Evolutionary conservation across 2,888 invertebrate species (phyloP).

Genomic region (Epistrophe eligans): DNA sequence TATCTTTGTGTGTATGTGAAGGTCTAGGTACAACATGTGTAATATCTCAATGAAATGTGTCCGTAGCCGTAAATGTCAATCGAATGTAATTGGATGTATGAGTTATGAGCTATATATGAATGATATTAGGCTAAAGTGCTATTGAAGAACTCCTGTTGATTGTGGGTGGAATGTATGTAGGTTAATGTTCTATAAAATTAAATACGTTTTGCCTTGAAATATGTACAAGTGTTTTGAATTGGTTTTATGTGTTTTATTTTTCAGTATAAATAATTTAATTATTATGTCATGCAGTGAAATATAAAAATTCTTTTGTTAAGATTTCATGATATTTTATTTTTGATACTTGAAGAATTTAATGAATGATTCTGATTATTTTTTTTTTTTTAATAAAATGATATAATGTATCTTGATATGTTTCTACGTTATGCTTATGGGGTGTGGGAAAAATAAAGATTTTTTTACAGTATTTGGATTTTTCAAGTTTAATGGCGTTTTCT

Average conservation of each 20-base stretch:
- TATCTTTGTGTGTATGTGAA: not conserved
- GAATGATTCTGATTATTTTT: not conserved
- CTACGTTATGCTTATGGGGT: too few species aligned
- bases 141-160: constrained; percentile 69
- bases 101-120: constrained; percentile 62
- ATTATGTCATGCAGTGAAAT: not conserved
- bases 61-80: constrained; percentile 73
- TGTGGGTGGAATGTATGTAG: constrained; percentile 64
- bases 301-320: not conserved
- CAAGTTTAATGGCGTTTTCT: too few species aligned
- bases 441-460: too few species aligned
- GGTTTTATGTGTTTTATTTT: constrained; percentile 27
- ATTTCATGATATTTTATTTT: not conserved
- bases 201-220: constrained; percentile 57
- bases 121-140: constrained; percentile 58
- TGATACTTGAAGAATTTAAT: not conserved
- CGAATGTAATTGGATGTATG: constrained; percentile 75
- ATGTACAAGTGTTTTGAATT: constrained; percentile 46
- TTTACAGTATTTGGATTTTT: too few species aligned
- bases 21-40: not conserved
- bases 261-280: not conserved
- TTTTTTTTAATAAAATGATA: not conserved
- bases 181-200: constrained; percentile 72
- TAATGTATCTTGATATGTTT: too few species aligned
- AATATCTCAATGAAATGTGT: constrained; percentile 54